Evolutionary conservation across 2,888 invertebrate species (phyloP), one percentile per base, ranked within the genome.

Genomic region (Phyllotreta striolata): DNA sequence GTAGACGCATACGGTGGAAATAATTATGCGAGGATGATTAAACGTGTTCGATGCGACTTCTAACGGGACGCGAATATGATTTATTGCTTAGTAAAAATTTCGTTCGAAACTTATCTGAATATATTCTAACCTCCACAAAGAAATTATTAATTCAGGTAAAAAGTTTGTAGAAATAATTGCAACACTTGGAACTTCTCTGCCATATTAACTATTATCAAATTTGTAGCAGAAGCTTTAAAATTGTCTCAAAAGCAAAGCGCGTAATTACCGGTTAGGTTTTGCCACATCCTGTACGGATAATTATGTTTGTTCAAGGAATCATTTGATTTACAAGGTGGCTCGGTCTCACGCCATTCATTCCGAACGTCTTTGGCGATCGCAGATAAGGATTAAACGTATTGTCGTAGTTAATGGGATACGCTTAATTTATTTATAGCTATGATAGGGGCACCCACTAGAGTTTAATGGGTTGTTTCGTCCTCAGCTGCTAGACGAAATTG

Each of bases 231-330:
- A 10, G 41, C 13, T 40, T 52, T 34, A 59, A 59, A 52, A 52
- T 35, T 12, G 34, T 51, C 37, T 34, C 38, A 38, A 38, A 38
- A 52, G 52, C 59, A 52, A 51, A 59, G 35, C 59, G 43, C 52
- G 43, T 59, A 59, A 59, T 59, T 52, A 59, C 59, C n/a, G 52
- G 59, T 59, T 59, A 59, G 35, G 52, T 59, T 59, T 52, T 59
- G 52, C 59, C 55, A 62, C 62, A 62, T 62, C 62, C 62, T 62
- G 62, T 62, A 37, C 41, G 38, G 35, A 49, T 62, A 56, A 62
- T 62, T 62, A 62, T 62, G 56, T 62, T 62, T 56, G 62, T 56
- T 62, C 43, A 56, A 56, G 56, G 41, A 56, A 41, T 56, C 51
- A 51, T 44, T 56, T 56, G 38, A 51, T 62, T 62, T 56, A 62